Base-by-base conservation (phyloP, 2,113 vertebrate genomes). In the Sturnira hondurensis region DNA sequence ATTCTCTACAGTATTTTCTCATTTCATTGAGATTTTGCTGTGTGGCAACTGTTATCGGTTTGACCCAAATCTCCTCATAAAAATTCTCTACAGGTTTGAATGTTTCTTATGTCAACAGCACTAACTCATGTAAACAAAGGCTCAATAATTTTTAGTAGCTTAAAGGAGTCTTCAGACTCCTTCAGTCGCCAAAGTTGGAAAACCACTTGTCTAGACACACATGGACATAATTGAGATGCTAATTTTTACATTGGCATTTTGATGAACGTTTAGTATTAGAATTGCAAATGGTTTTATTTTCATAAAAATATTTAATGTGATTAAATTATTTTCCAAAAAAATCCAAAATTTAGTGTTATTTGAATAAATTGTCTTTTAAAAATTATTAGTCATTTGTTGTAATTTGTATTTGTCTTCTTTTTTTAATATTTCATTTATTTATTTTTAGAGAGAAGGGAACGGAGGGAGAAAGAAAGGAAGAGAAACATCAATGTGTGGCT, bases 301-400 rank as follows among this genome's bases (percentile, higher is more conserved):
- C 71, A 65, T 52, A 17, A 88, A 92, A 87, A 31, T 58, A 52
- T 87, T 73, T 78, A 65, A 47, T 58, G n/a, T 38, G 31, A 91
- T 38, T 96, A 28, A 65, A 83, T 88, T 88, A 63, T 63, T 80
- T 95, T 81, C 86, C 76, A 1, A 81, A 52, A 89, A 92, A 38
- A 31, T 65, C 86, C 61, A 95, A 84, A 89, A 88, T 61, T 31
- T 36, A 86, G 19, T 26, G 54, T 74, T 78, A 94, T 77, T 94
- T 89, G 61, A 52, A 73, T 91, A 70, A 41, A 52, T 70, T 58
- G 22, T 17, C 5, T 43, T 88, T 87, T 33, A 43, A 15, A 87
- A 38, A 56, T 14, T 41, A 6, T 71, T 61, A 70, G 31, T 61
- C 28, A 56, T 56, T 65, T 81, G 20, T 89, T 63, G 61, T 86